Evolutionary conservation across 2,888 invertebrate species (phyloP), one percentile per base, ranked within the genome.

Genomic region (Acronicta leporina): DNA sequence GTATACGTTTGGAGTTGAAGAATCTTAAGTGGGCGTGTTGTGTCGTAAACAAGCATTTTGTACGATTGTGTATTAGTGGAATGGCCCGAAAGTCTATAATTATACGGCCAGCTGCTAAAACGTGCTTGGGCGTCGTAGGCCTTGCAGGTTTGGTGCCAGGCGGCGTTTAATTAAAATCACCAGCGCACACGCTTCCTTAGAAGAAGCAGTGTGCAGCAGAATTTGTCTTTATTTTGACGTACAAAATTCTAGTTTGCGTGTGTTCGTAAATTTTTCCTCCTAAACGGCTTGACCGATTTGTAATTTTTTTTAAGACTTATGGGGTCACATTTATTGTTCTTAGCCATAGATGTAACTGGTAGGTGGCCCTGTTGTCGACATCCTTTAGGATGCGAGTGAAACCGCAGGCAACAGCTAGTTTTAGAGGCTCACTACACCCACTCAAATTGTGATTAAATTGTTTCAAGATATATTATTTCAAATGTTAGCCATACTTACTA

Each of bases 81-180:
- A 83, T 81, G 69, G 73, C 66, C 83, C 82, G 75, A 85, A 86
- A 82, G 82, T 83, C 78, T 65, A 81, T 85, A 84, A 87, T 85
- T 84, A 86, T 81, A 79, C 68, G 51, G 74, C 65, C 73, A 67
- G 72, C 74, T 73, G 74, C 58, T 68, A 62, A 70, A n/a, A 76
- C 61, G 60, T 65, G 80, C 77, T 77, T 72, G 65, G 75, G 75
- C 79, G 69, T 76, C 76, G 72, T 79, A 74, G 63, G 71, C 67
- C 72, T 67, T 63, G 63, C 63, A 66, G 61, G 73, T 76, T 61
- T 69, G 63, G 79, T 81, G 82, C 78, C 77, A n/a, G n/a, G n/a
- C n/a, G 80, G 78, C 81, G 20, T 85, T 87, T 88, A 89, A 90
- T 91, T 90, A 89, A 86, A 87, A 20, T 20, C 4, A 87, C 81